phyloP scores from a whole-genome alignment of 2,888 invertebrate species.

The Yponomeuta evonymella region DNA sequence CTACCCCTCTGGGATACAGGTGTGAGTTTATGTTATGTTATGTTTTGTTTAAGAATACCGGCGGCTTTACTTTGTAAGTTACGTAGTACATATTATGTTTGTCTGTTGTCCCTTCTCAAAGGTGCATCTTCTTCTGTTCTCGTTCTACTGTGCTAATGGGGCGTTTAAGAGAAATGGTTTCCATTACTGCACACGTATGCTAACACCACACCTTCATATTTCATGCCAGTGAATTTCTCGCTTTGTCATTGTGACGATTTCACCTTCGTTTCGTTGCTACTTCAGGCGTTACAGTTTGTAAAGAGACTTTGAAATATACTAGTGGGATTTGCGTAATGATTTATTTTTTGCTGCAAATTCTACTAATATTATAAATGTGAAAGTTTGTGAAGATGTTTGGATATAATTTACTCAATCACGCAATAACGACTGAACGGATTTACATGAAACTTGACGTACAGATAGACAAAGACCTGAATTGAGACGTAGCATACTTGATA shows the following conservation, averaged over 20 bases:
- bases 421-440: too few relatives aligned
- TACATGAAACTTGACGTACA: too few relatives aligned
- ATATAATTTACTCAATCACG: too few relatives aligned
- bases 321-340: neutral
- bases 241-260: neutral
- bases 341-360: neutral
- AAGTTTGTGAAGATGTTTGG: too few relatives aligned
- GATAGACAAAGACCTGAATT: too few relatives aligned
- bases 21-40: too few relatives aligned
- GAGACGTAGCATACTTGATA: too few relatives aligned
- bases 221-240: neutral
- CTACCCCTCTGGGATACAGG: too few relatives aligned
- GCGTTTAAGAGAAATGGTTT: conserved; percentile 1
- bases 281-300: neutral
- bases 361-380: too few relatives aligned
- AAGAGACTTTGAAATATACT: neutral
- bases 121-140: neutral
- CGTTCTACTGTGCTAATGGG: neutral
- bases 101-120: neutral
- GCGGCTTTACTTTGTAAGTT: too few relatives aligned
- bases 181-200: neutral
- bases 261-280: conserved; percentile 1
- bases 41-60: too few relatives aligned
- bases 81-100: too few relatives aligned
- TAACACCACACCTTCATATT: neutral